Evolutionary conservation across 64 coral and sea anemone genomes (phyloP).

Genomic region (Acropora tenuis): DNA sequence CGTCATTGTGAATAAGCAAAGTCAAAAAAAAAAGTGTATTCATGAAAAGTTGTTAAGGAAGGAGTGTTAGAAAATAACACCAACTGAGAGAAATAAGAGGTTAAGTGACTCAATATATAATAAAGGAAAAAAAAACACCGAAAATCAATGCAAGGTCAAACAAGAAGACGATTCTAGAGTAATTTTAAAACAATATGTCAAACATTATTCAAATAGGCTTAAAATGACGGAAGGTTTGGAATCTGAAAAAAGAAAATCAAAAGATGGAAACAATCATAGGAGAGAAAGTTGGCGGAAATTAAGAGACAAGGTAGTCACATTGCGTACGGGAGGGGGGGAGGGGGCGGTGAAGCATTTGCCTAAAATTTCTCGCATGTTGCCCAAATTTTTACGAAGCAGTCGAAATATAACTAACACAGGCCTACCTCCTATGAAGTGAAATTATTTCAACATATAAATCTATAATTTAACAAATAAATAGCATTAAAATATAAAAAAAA

Average conservation of each 20-base stretch:
- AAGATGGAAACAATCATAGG: not conserved
- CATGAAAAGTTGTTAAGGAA: not conserved
- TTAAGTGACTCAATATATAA: not conserved
- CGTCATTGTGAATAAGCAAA: not conserved
- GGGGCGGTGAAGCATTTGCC: no score
- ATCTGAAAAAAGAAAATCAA: not conserved
- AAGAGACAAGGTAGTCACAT: not conserved
- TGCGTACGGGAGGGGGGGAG: not conserved
- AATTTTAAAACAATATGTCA: not conserved
- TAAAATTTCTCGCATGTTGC: no score
- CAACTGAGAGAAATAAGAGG: not conserved
- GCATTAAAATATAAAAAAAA: not conserved
- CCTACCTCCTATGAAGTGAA: no score
- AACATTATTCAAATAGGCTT: not conserved
- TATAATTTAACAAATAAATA: not conserved
- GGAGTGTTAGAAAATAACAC: not conserved
- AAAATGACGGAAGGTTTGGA: not conserved
- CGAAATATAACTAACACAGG: no score
- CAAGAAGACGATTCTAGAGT: not conserved
- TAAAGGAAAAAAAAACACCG: not conserved
- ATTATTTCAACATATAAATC: not conserved
- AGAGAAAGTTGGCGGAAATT: not conserved
- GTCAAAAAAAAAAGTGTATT: not conserved
- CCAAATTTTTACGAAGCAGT: no score
- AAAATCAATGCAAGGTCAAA: not conserved